Conservation (phyloP, 2,797 vertebrate species). For the Notoglanidium macrostoma region DNA sequence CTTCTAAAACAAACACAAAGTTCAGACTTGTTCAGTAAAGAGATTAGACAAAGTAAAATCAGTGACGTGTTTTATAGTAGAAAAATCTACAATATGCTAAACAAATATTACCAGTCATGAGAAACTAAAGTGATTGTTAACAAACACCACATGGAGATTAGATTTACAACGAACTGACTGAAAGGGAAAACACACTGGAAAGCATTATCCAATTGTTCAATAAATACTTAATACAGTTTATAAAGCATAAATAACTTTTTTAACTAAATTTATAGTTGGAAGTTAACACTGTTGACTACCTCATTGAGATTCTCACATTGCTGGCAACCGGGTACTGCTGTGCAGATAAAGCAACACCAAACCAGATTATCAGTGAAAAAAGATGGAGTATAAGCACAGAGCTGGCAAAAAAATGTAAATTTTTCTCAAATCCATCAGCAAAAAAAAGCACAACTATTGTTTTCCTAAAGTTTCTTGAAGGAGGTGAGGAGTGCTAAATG, state of each 20-base stretch:
- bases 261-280: conserved; percentile 32
- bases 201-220: conserved; percentile 37
- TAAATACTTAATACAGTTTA: conserved; percentile 56
- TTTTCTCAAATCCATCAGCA: neutral
- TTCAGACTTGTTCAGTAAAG: conserved; percentile 11
- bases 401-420: neutral
- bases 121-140: conserved; percentile 25
- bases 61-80: conserved; percentile 29
- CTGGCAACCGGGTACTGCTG: neutral
- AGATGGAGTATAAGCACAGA: neutral
- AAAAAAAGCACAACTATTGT: neutral
- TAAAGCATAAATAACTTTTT: conserved; percentile 48
- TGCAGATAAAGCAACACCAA: neutral
- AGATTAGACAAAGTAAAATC: conserved; percentile 21
- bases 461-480: neutral
- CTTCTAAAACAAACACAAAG: neutral
- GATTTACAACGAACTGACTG: conserved; percentile 22
- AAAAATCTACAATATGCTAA: conserved; percentile 19
- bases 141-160: conserved; percentile 9
- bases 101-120: neutral
- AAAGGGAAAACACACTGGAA: conserved; percentile 16
- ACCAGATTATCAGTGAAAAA: neutral
- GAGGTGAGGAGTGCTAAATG: neutral
- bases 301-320: conserved; percentile 3
- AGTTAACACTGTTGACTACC: conserved; percentile 2